These are phyloP conservation scores for Sprattus sprattus DNA, from an alignment of 2,113 vertebrate species.

Conservation along the genomic window DNA sequence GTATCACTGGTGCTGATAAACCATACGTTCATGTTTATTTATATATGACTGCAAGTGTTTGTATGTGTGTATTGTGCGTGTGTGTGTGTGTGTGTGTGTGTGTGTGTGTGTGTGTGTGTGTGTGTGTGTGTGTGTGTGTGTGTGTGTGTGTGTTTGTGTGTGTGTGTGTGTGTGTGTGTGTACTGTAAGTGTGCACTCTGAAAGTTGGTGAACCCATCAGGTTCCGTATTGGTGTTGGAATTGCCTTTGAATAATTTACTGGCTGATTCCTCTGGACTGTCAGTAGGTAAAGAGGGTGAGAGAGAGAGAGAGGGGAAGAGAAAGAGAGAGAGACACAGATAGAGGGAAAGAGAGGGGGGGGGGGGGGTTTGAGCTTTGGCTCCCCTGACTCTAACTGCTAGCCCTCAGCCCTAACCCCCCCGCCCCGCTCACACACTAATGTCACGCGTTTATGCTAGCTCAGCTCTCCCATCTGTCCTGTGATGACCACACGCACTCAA, in stretches of 20 bases:
- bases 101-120: slow-evolving; percentile 10
- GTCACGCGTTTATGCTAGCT: slow-evolving; percentile 23
- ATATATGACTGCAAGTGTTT: background rate
- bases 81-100: slow-evolving; percentile 3
- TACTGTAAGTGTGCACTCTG: background rate
- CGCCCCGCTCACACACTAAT: slow-evolving; percentile 11
- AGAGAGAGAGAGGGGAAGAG: background rate
- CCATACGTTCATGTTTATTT: background rate
- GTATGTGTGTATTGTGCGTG: slow-evolving; percentile 1
- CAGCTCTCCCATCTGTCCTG: slow-evolving; percentile 16
- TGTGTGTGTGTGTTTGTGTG: background rate
- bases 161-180: background rate
- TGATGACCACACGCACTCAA: background rate
- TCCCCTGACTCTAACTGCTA: background rate
- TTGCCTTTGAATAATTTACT: slow-evolving; percentile 33
- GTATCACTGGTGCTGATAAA: too few relatives aligned
- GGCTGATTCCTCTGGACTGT: slow-evolving; percentile 20
- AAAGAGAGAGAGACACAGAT: background rate
- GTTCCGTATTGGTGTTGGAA: slow-evolving; percentile 17
- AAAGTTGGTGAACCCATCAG: slow-evolving; percentile 19
- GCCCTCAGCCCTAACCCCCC: slow-evolving; percentile 16
- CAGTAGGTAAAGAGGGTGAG: background rate
- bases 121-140: background rate
- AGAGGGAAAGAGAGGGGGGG: background rate
- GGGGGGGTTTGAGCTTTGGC: background rate